Conservation (phyloP, 2,113 vertebrate species). For the Narcine bancroftii region DNA sequence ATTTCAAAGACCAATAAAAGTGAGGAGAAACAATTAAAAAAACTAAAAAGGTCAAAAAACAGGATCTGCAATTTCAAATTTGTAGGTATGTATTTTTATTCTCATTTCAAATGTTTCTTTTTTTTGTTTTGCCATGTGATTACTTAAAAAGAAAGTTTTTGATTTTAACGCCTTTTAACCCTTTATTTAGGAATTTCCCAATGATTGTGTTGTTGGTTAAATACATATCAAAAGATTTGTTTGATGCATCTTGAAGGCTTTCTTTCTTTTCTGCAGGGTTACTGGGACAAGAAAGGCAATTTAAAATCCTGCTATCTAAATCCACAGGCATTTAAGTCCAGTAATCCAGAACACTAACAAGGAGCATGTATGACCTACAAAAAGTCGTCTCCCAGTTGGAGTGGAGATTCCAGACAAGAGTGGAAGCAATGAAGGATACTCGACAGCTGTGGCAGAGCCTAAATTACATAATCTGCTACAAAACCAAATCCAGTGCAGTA, state of each 20-base stretch:
- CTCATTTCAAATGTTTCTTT: not conserved
- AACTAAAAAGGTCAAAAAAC: not conserved
- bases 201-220: not conserved
- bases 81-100: not conserved
- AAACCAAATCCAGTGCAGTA: too few relatives aligned
- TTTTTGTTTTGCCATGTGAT: too few relatives aligned
- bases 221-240: not conserved
- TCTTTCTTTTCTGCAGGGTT: not conserved
- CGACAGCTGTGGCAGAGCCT: too few relatives aligned
- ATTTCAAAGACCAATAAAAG: not conserved
- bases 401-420: too few relatives aligned
- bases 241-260: not conserved
- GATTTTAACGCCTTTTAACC: not conserved
- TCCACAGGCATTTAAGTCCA: too few relatives aligned
- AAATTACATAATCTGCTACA: too few relatives aligned
- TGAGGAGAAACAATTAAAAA: not conserved
- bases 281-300: not conserved
- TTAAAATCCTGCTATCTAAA: not conserved
- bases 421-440: too few relatives aligned
- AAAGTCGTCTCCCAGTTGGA: too few relatives aligned
- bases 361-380: too few relatives aligned
- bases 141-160: not conserved
- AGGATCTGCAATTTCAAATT: conserved; percentile 6
- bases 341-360: too few relatives aligned
- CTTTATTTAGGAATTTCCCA: not conserved